Percentiles rank a stretch among this genome's conserved stretches.
phyloP scores from a whole-genome alignment of 1,140 invertebrate species.

The Copidosoma floridanum region DNA sequence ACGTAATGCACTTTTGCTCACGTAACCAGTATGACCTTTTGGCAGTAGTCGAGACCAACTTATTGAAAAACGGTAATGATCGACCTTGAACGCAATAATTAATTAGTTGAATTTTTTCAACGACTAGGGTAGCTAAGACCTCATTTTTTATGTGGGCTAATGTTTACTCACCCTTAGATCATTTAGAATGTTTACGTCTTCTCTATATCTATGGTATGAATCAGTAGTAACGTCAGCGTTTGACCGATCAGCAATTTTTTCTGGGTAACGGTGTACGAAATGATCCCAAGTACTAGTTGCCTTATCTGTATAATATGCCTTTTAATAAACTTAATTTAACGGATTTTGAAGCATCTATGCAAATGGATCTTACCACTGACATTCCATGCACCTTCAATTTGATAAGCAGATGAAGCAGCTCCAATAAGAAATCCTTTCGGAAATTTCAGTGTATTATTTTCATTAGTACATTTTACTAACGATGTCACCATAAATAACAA shows the following conservation, averaged over 20 bases:
- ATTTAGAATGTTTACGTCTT: slow-evolving; percentile 55
- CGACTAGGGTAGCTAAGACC: no score
- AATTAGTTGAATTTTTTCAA: background rate
- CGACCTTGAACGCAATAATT: background rate
- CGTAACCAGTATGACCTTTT: slow-evolving; percentile 51
- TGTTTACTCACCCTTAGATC: slow-evolving; percentile 46
- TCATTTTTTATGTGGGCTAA: background rate
- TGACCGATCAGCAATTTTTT: slow-evolving; percentile 47
- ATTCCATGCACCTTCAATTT: slow-evolving; percentile 18
- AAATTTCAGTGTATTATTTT: background rate
- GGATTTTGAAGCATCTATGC: no score
- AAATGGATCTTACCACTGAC: background rate
- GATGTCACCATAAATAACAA: no score
- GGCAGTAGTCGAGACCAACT: slow-evolving; percentile 63
- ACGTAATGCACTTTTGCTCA: slow-evolving; percentile 57
- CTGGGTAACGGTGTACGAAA: slow-evolving; percentile 55
- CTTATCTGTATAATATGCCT: no score
- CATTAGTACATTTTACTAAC: no score
- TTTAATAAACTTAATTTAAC: no score
- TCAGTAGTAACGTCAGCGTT: slow-evolving; percentile 58
- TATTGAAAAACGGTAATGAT: slow-evolving; percentile 62
- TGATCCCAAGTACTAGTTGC: slow-evolving; percentile 61
- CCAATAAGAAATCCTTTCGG: slow-evolving; percentile 11
- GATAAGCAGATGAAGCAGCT: background rate
- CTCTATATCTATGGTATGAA: slow-evolving; percentile 55